Conservation (phyloP, 2,797 vertebrate genomes). For the Myotis myotis region DNA sequence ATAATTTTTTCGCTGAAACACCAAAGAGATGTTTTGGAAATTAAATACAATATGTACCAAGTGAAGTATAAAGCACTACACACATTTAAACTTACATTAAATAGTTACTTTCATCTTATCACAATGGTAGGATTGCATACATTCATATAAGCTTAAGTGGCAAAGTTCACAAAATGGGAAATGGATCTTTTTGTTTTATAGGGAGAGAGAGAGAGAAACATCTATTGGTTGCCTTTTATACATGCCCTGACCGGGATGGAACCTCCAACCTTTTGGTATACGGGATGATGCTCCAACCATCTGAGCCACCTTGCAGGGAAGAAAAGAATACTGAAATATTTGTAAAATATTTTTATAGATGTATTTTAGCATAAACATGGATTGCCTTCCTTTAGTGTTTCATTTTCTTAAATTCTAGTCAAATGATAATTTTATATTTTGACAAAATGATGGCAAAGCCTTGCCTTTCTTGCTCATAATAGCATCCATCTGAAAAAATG, state of each 20-base stretch:
- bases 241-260: not conserved
- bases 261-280: not conserved
- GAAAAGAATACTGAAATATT: conserved; percentile 4
- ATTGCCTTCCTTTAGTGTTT: not conserved
- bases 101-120: not conserved
- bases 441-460: conserved; percentile 33
- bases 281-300: not conserved
- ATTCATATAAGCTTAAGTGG: not conserved
- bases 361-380: conserved; percentile 25
- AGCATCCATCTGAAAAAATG: not conserved
- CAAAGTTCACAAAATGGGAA: not conserved
- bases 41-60: not conserved
- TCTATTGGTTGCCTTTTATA: not conserved
- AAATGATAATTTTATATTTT: conserved; percentile 52
- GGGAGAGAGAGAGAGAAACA: not conserved
- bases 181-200: not conserved
- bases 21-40: not conserved
- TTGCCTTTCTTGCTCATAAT: conserved; percentile 42
- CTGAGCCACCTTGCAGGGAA: not conserved
- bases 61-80: not conserved
- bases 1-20: not conserved
- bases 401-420: not conserved
- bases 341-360: conserved; percentile 55
- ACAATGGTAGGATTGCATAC: not conserved
- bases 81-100: not conserved